Conservation (phyloP, 2,113 vertebrate species). For the Varanus komodoensis region DNA sequence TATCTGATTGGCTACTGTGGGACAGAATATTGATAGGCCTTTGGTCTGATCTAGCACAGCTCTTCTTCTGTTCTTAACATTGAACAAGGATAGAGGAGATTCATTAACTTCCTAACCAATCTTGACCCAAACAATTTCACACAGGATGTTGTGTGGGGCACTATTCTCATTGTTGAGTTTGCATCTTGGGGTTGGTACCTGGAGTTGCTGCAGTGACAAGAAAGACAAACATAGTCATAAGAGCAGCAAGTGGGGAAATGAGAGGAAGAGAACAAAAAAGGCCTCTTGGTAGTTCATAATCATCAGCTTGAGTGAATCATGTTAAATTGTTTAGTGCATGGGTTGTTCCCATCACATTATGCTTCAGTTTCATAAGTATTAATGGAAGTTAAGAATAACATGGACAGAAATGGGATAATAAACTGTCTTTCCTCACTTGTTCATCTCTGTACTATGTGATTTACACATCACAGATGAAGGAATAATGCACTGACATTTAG, state of each 20-base stretch:
- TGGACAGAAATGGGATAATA: conserved; percentile 16
- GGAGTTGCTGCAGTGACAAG: neutral
- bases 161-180: neutral
- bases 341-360: neutral
- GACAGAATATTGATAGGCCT: no score
- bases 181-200: neutral
- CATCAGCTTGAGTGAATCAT: neutral
- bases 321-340: neutral
- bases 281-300: neutral
- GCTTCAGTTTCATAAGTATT: neutral
- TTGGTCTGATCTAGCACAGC: no score
- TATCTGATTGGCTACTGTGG: no score
- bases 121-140: neutral
- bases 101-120: neutral
- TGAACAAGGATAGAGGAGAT: neutral
- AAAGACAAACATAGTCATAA: neutral
- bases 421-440: conserved; percentile 9
- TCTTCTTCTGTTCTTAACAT: no score
- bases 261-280: neutral
- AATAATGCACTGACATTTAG: conserved; percentile 42
- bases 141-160: neutral
- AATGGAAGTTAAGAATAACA: neutral
- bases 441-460: conserved; percentile 12
- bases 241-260: neutral
- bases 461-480: conserved; percentile 46